phyloP scores from a whole-genome alignment of 2,797 vertebrate genomes.

The Poecilia wingei region DNA sequence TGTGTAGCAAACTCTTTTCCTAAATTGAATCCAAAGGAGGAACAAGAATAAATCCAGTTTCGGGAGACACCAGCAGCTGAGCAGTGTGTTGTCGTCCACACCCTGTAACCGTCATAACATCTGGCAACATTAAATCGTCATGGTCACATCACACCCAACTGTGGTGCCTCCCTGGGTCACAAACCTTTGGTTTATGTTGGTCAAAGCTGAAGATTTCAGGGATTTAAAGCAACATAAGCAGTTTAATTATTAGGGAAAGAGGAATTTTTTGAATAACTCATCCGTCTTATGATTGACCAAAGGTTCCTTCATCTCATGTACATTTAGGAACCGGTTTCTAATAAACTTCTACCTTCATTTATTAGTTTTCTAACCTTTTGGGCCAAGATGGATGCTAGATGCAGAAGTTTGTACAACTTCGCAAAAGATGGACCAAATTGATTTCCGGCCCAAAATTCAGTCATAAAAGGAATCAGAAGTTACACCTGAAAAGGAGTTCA shows the following conservation, averaged over 20 bases:
- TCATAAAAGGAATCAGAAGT: not conserved
- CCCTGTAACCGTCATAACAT: slow-evolving; percentile 13
- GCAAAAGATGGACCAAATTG: not conserved
- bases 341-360: not conserved
- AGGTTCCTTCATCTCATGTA: not conserved
- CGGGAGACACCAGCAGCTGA: not conserved
- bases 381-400: not conserved
- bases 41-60: not conserved
- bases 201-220: not conserved
- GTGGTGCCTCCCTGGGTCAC: not conserved
- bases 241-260: not conserved
- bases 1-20: not conserved
- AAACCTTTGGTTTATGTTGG: not conserved
- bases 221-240: not conserved
- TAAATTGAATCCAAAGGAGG: not conserved
- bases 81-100: not conserved
- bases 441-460: not conserved
- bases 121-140: slow-evolving; percentile 10
- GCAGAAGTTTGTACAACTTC: not conserved
- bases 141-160: not conserved
- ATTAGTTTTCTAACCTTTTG: not conserved
- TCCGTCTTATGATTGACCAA: not conserved
- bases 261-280: not conserved
- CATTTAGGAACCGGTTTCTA: not conserved
- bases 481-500: not conserved